Percentiles rank a stretch among this genome's conserved stretches.
phyloP scores from a whole-genome alignment of 2,113 vertebrate species.

The Bos taurus region ARS-UCD2.0 NC_037336.1:608501-609000 shows the following conservation, averaged over 20 bases:
- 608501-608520: background rate
- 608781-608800: background rate
- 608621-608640: background rate
- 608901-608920: background rate
- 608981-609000: no score
- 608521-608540: background rate
- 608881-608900: background rate
- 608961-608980: background rate
- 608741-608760: background rate
- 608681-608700: background rate
- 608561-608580: background rate
- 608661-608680: background rate
- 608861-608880: background rate
- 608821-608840: background rate
- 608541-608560: background rate
- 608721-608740: background rate
- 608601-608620: background rate
- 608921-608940: rapidly evolving
- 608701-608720: background rate
- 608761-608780: background rate
- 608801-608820: background rate
- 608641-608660: background rate
- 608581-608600: background rate
- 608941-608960: background rate
- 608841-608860: background rate